Evolutionary conservation across 2,113 vertebrate species (phyloP), one percentile per base, ranked within the genome.

Genomic region (Polyodon spathula): DNA sequence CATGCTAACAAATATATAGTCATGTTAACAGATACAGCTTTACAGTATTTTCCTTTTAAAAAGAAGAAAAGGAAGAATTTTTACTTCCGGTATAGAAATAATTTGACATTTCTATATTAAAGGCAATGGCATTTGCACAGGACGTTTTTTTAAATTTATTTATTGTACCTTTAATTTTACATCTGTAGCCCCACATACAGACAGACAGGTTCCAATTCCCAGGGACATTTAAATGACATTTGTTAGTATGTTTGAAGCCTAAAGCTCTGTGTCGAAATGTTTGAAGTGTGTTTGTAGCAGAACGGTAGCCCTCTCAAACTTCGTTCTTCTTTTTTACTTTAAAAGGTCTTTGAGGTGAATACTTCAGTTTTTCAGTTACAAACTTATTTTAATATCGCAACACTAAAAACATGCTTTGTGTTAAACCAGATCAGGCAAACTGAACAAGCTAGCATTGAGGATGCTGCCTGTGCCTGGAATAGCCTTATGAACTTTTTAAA

Each of bases 171-270:
- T 37, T 48, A 6, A 17, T 48, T 1, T 4, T 27, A 37, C 42
- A 41, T 37, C 27, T 11, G n/a, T 14, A n/a, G n/a, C n/a, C n/a
- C n/a, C n/a, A n/a, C n/a, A n/a, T n/a, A n/a, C 12, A 8, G 46
- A 61, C 40, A 50, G 59, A 61, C 59, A 61, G 46, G 37, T 41
- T 40, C 37, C 52, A 61, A 61, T 53, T 38, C 48, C 46, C 9
- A n/a, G n/a, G 38, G 58, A 60, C 58, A 60, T 60, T 60, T 60
- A 27, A 60, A 48, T 60, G 58, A 39, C 59, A 53, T 61, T 52
- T 61, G 39, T 40, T 15, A 9, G 39, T n/a, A 15, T 15, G 4
- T 61, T 61, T 61, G 48, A 53, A 53, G 50, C 17, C 59, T 41
- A 51, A 41, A 53, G 43, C 12, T 43, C 27, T 8, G 8, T 42